These are phyloP conservation scores for Julus scanicus DNA, from an alignment of 2,888 invertebrate genomes.

Conservation along the genomic window DNA sequence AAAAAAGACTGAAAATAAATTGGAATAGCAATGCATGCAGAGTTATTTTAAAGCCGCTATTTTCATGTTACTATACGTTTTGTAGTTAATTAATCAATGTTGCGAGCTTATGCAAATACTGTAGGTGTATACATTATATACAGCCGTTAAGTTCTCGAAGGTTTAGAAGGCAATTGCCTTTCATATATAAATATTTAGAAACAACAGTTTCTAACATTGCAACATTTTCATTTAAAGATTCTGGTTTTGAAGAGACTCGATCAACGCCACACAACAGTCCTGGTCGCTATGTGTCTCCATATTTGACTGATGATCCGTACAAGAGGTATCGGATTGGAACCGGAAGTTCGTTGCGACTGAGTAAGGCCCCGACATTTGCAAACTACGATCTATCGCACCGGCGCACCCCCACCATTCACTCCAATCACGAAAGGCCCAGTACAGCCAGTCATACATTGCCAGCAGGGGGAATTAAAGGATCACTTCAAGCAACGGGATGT, in stretches of 20 bases:
- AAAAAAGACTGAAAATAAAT: background rate
- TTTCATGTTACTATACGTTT: too few species aligned
- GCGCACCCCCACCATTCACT: background rate
- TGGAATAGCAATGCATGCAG: background rate
- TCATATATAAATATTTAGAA: background rate
- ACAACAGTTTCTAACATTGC: background rate
- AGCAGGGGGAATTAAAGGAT: conserved; percentile 4
- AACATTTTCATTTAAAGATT: conserved; percentile 44
- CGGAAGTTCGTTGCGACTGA: conserved; percentile 36
- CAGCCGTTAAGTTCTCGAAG: too few species aligned
- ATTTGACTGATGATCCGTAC: conserved; percentile 52
- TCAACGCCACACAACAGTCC: conserved; percentile 50
- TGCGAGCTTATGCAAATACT: too few species aligned
- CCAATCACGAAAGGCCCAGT: background rate
- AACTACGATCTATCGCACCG: conserved; percentile 31
- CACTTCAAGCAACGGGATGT: background rate
- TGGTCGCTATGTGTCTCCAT: conserved; percentile 55
- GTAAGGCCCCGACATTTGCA: conserved; percentile 29
- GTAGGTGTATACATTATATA: too few species aligned
- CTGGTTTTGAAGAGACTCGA: conserved; percentile 56
- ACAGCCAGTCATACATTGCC: background rate
- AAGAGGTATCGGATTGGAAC: conserved; percentile 50
- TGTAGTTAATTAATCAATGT: too few species aligned
- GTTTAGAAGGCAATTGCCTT: too few species aligned
- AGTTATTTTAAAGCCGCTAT: too few species aligned